Evolutionary conservation across 2,797 vertebrate species (phyloP).

Genomic region (Sebastes itinus): DNA sequence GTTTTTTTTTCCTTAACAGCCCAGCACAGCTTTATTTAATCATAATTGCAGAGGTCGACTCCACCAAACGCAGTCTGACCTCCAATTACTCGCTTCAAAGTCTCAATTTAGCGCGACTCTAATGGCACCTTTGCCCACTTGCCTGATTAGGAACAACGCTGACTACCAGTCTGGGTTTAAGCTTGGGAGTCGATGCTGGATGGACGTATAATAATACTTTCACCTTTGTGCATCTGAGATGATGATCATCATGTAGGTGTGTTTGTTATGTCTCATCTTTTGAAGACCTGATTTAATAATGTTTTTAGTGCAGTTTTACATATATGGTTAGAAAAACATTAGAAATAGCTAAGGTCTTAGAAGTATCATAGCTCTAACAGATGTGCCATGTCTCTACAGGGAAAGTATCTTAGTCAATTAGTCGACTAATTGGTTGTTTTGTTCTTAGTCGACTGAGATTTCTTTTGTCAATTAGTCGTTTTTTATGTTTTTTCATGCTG

Average conservation of each 20-base stretch:
- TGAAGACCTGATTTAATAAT: neutral
- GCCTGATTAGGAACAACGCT: slow-evolving; percentile 46
- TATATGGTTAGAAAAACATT: neutral
- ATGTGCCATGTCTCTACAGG: neutral
- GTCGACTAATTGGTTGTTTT: no score
- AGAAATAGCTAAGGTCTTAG: neutral
- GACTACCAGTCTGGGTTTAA: slow-evolving; percentile 9
- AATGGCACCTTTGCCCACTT: slow-evolving; percentile 61
- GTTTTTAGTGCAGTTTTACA: neutral
- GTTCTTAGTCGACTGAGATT: no score
- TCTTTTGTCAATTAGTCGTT: no score
- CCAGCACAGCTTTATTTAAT: slow-evolving; percentile 41
- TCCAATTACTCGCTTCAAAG: slow-evolving; percentile 55
- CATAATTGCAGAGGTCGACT: slow-evolving; percentile 43
- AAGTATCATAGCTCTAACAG: neutral
- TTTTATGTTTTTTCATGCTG: no score
- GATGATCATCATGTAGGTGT: neutral
- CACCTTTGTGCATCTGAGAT: neutral
- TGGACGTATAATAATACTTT: neutral
- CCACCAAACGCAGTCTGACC: slow-evolving; percentile 29
- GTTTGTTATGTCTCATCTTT: neutral
- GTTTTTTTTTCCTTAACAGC: slow-evolving; percentile 9
- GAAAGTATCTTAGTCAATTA: no score
- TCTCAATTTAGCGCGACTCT: slow-evolving; percentile 63
- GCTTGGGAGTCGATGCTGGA: neutral